These are phyloP conservation scores for Omphaloscelis lunosa DNA, from an alignment of 2,888 invertebrate genomes.

Conservation along the genomic window DNA sequence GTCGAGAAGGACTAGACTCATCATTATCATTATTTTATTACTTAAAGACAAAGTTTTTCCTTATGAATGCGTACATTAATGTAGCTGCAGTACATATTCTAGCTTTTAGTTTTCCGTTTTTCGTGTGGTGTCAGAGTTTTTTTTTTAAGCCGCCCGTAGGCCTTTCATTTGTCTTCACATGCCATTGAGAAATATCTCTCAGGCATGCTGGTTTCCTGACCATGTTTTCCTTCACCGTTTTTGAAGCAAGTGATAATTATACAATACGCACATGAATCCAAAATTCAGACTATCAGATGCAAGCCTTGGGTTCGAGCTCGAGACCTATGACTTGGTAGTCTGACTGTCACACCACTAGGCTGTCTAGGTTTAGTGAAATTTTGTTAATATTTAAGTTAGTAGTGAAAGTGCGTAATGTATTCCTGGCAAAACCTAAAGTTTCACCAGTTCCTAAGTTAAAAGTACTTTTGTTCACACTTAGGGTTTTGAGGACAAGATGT, in stretches of 20 bases:
- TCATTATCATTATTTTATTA: not conserved
- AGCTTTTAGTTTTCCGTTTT: not conserved
- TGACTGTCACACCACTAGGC: too few species aligned
- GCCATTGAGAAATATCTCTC: too few species aligned
- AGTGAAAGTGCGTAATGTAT: slow-evolving; percentile 31
- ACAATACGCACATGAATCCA: too few species aligned
- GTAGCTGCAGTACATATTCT: not conserved
- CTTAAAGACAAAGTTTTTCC: not conserved
- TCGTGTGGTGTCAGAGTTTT: too few species aligned
- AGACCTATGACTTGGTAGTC: too few species aligned
- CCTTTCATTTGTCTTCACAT: too few species aligned
- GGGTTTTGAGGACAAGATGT: not conserved
- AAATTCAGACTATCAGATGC: too few species aligned
- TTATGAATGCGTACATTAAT: not conserved
- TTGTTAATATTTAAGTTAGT: not conserved
- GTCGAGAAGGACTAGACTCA: not conserved
- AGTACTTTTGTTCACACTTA: not conserved
- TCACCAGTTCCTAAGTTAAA: not conserved
- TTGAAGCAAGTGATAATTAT: too few species aligned
- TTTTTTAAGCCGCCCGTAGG: too few species aligned
- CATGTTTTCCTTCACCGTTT: too few species aligned
- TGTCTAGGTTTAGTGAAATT: not conserved
- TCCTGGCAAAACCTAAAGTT: slow-evolving; percentile 15
- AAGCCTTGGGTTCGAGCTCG: too few species aligned
- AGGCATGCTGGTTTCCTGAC: too few species aligned